Percentiles rank a stretch among this genome's conserved stretches.
Conservation (phyloP, 2,113 vertebrate genomes). For the Larimichthys polyactis region DNA sequence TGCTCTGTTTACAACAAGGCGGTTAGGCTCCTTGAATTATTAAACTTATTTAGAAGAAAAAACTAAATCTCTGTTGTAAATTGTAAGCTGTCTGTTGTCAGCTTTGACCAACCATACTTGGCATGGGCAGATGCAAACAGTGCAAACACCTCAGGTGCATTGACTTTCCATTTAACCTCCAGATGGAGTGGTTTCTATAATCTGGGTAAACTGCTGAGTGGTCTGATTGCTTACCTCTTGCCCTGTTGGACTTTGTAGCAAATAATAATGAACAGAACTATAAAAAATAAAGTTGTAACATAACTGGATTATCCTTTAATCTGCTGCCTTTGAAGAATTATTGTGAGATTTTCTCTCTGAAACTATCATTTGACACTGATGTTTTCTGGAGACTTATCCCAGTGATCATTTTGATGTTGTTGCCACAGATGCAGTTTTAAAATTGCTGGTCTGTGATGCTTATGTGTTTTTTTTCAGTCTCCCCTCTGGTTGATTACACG, state of each 20-base stretch:
- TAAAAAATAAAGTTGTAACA: not conserved
- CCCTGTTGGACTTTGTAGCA: not conserved
- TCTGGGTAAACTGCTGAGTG: not conserved
- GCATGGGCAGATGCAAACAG: not conserved
- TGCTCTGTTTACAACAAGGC: no score
- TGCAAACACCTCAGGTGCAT: not conserved
- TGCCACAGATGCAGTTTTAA: not conserved
- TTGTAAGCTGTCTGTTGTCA: no score
- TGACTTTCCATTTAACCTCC: not conserved
- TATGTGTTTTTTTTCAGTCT: not conserved
- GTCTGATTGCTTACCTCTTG: not conserved
- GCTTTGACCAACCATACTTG: not conserved
- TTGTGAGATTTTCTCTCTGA: not conserved
- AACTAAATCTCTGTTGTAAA: no score
- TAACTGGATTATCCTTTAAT: not conserved
- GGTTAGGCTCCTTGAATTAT: no score
- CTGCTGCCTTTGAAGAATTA: not conserved
- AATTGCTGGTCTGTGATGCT: not conserved
- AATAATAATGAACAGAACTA: not conserved
- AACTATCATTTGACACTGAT: not conserved
- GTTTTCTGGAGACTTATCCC: not conserved
- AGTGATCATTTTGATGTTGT: not conserved
- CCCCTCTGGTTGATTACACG: slow-evolving; percentile 8
- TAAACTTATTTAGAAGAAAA: no score
- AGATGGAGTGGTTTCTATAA: not conserved